Conservation (phyloP, 2,888 invertebrate genomes). For the Drosophila phalerata region DNA sequence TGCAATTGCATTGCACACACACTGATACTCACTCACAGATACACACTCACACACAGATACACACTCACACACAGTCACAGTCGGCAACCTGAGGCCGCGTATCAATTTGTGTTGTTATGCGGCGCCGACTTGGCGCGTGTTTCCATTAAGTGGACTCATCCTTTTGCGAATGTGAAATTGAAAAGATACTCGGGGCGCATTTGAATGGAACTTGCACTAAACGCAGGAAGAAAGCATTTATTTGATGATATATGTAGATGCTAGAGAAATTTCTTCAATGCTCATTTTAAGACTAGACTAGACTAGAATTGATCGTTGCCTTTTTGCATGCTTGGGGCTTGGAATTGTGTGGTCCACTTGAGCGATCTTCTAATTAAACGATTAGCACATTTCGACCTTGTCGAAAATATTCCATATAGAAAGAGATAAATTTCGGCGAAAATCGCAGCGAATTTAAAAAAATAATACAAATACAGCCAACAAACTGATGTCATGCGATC, state of each 20-base stretch:
- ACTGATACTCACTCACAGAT: constrained; percentile 11
- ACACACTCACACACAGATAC: background rate
- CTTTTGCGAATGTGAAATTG: constrained; percentile 44
- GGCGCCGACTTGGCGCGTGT: constrained; percentile 73
- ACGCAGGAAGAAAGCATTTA: constrained; percentile 79
- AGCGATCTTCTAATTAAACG: constrained; percentile 62
- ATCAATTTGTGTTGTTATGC: constrained; percentile 63
- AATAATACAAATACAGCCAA: background rate
- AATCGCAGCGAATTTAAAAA: constrained; percentile 18
- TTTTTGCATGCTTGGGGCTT: constrained; percentile 10
- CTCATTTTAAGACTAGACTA: constrained; percentile 20
- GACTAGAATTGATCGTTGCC: constrained; percentile 24
- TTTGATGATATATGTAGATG: constrained; percentile 42
- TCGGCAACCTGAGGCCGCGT: constrained; percentile 63
- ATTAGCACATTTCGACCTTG: constrained; percentile 62
- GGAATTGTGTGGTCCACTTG: constrained; percentile 57
- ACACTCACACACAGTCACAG: background rate
- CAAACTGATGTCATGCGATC: constrained; percentile 70
- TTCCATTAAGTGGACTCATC: constrained; percentile 76
- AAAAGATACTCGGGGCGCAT: constrained; percentile 35
- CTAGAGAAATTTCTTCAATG: constrained; percentile 19
- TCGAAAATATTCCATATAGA: constrained; percentile 24
- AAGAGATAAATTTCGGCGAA: constrained; percentile 14
- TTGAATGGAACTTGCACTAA: constrained; percentile 57
- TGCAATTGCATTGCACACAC: constrained; percentile 18